Evolutionary conservation across 2,797 vertebrate genomes (phyloP).

Genomic region (Clarias platycephalus): DNA sequence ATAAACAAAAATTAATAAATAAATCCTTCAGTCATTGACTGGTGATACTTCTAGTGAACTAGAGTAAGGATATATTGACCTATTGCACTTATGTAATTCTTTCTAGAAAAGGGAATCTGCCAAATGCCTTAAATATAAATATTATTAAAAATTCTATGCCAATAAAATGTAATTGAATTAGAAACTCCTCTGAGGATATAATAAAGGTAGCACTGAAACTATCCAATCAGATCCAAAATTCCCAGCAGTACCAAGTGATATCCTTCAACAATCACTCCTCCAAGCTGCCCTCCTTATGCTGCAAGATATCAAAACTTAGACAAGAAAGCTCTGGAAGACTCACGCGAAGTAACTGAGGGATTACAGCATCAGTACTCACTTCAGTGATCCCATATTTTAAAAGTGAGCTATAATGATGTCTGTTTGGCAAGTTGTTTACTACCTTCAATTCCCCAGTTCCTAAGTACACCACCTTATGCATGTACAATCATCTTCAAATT

Average conservation of each 20-base stretch:
- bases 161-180: no score
- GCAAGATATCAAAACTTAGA: not conserved
- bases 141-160: no score
- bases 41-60: no score
- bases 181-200: not conserved
- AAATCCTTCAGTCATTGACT: no score
- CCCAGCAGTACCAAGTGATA: not conserved
- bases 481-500: not conserved
- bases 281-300: not conserved
- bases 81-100: no score
- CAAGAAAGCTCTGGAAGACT: not conserved
- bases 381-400: not conserved
- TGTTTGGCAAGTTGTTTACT: not conserved
- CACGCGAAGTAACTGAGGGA: not conserved
- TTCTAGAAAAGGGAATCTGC: no score
- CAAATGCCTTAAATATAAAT: no score
- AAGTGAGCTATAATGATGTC: not conserved
- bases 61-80: no score
- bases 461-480: no score
- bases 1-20: no score
- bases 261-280: not conserved
- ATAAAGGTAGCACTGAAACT: not conserved
- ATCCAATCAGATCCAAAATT: not conserved
- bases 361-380: not conserved
- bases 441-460: not conserved